These are phyloP conservation scores for Gymnosoma rotundatum DNA, from an alignment of 2,888 invertebrate genomes.

Conservation along the genomic window DNA sequence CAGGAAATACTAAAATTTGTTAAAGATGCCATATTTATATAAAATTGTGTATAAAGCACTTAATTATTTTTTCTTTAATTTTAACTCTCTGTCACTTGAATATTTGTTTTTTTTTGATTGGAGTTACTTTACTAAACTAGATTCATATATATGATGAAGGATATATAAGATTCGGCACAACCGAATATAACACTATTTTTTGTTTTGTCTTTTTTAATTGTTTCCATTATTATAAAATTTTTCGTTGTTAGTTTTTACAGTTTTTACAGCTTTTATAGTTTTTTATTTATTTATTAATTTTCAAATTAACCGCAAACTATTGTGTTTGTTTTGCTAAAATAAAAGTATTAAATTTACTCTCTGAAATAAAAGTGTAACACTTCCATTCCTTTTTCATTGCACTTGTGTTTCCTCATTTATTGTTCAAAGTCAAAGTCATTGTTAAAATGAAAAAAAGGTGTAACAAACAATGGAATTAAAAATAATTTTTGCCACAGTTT, in stretches of 20 bases:
- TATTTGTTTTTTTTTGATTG: too few relatives aligned
- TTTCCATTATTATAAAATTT: background rate
- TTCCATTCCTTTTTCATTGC: slow-evolving; percentile 52
- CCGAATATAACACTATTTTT: too few relatives aligned
- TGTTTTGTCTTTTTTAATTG: background rate
- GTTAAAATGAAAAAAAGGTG: slow-evolving; percentile 19
- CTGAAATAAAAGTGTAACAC: slow-evolving; percentile 17
- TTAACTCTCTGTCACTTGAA: too few relatives aligned
- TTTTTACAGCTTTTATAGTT: slow-evolving; percentile 1
- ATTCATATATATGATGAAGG: too few relatives aligned
- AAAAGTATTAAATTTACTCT: slow-evolving; percentile 11
- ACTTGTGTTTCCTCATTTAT: slow-evolving; percentile 54
- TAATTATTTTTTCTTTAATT: too few relatives aligned
- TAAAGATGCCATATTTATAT: too few relatives aligned
- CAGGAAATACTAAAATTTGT: too few relatives aligned
- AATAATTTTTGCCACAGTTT: background rate
- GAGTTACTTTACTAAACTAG: too few relatives aligned
- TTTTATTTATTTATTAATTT: slow-evolving; percentile 1
- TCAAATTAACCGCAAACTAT: slow-evolving; percentile 63
- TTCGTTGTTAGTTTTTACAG: background rate
- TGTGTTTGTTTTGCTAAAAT: slow-evolving; percentile 25
- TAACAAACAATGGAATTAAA: background rate
- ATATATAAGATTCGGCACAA: too few relatives aligned
- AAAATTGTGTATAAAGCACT: too few relatives aligned
- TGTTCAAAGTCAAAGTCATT: slow-evolving; percentile 66